Base-by-base conservation (phyloP, 2,113 vertebrate species). In the Limnothrissa miodon region DNA sequence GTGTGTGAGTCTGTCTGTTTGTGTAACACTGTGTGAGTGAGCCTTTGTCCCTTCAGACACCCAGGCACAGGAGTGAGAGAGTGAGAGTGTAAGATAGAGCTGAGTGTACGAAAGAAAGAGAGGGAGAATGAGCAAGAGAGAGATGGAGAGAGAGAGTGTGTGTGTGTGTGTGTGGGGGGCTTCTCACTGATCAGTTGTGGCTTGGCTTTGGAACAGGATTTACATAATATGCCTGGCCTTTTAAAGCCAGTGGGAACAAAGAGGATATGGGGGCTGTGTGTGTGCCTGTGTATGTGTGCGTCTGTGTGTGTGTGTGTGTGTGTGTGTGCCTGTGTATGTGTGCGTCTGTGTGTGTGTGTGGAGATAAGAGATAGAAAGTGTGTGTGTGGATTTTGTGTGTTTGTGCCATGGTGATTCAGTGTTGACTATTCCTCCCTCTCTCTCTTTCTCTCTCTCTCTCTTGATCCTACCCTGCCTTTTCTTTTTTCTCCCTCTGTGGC, bases 161-260 rank as follows among this genome's bases (percentile, higher is more conserved):
- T 81, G 86, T n/a, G n/a, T n/a, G n/a, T n/a, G n/a, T n/a, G n/a
- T n/a, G n/a, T n/a, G 88, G 90, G 21, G 78, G 48, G 81, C 81
- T 88, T 84, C 83, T 86, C 84, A 86, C 87, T 85, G 88, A 91
- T 92, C 89, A 87, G 90, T 93, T 93, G 90, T 92, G 91, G 91
- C 89, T 91, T 89, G 90, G 91, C 91, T 93, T 92, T 90, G 92
- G 92, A 94, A 93, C 92, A 83, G 92, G 92, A 94, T 94, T 93
- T 94, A 91, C 93, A 94, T 94, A 94, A 94, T 94, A 92, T 92
- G 89, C 86, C 92, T 89, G 89, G 87, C 87, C 45, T 86, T 85
- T 80, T 51, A 81, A 44, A 83, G 44, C 17, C 42, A 82, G 62
- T 62, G 23, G 78, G 25, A 59, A 84, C 48, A 86, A 74, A 81